Evolutionary conservation across 2,888 invertebrate species (phyloP).

Genomic region (Sericinus montela): DNA sequence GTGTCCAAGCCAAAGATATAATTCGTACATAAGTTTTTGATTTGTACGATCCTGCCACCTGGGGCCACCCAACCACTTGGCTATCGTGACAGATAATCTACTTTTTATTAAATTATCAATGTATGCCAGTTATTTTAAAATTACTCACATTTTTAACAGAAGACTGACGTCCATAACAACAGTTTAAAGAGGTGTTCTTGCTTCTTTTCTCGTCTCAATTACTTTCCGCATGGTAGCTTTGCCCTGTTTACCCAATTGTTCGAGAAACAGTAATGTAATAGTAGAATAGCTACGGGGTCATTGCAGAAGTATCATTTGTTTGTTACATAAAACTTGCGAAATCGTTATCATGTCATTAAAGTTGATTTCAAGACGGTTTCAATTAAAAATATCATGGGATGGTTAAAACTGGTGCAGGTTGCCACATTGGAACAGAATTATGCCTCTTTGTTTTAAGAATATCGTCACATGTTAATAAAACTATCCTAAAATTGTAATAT

Average conservation of each 20-base stretch:
- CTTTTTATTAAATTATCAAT: neutral
- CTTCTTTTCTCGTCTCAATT: neutral
- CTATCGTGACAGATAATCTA: too few species aligned
- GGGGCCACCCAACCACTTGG: too few species aligned
- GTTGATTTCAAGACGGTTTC: too few species aligned
- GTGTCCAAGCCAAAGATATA: too few species aligned
- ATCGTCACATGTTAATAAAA: too few species aligned
- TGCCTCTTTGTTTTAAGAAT: too few species aligned
- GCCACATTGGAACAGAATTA: too few species aligned
- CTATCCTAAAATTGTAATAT: too few species aligned
- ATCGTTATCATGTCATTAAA: neutral
- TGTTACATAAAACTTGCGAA: neutral
- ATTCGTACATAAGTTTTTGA: too few species aligned
- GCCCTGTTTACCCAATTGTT: conserved; percentile 3
- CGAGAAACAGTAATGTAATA: neutral
- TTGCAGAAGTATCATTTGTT: neutral
- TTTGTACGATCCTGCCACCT: too few species aligned
- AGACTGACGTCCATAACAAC: neutral
- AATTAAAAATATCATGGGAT: too few species aligned
- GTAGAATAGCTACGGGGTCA: neutral
- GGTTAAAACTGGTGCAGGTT: too few species aligned
- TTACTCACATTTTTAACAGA: neutral
- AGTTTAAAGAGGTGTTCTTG: neutral
- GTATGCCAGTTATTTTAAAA: neutral
- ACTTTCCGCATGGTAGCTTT: neutral